phyloP scores from a whole-genome alignment of 2,113 vertebrate genomes.

The Megaceryle torquata region DNA sequence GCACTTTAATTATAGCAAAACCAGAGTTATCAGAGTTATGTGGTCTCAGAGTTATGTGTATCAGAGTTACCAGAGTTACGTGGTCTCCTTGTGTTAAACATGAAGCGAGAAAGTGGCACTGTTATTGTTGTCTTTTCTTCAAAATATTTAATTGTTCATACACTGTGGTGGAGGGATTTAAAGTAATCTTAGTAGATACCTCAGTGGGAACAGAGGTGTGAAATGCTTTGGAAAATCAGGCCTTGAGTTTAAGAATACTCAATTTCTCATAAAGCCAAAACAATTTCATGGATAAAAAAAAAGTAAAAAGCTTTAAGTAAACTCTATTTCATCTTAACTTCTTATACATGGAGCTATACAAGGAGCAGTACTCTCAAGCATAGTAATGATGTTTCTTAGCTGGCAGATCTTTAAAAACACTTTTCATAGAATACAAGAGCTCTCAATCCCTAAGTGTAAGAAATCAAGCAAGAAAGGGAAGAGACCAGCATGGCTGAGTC shows the following conservation, averaged over 20 bases:
- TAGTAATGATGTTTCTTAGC: neutral
- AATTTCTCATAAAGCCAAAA: neutral
- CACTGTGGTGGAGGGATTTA: neutral
- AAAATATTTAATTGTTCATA: neutral
- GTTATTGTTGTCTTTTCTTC: neutral
- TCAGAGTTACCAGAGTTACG: no score
- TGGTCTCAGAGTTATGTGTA: no score
- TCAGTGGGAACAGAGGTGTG: neutral
- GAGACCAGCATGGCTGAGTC: no score
- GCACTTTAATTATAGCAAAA: neutral
- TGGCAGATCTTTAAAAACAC: no score
- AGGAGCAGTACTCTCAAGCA: neutral
- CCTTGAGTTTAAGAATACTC: neutral
- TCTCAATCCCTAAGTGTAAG: no score
- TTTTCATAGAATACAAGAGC: no score
- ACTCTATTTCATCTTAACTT: neutral
- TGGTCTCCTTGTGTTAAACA: neutral
- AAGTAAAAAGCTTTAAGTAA: neutral
- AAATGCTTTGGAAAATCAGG: neutral
- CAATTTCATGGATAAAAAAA: neutral
- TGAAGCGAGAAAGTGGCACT: neutral
- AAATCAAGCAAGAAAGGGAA: no score
- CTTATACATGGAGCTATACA: neutral
- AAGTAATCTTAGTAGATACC: neutral
- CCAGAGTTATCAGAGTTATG: no score